Percentiles rank a stretch among this genome's conserved stretches.
These are phyloP conservation scores for Platysternon megacephalum DNA, from an alignment of 2,113 vertebrate genomes.

Conservation along the genomic window DNA sequence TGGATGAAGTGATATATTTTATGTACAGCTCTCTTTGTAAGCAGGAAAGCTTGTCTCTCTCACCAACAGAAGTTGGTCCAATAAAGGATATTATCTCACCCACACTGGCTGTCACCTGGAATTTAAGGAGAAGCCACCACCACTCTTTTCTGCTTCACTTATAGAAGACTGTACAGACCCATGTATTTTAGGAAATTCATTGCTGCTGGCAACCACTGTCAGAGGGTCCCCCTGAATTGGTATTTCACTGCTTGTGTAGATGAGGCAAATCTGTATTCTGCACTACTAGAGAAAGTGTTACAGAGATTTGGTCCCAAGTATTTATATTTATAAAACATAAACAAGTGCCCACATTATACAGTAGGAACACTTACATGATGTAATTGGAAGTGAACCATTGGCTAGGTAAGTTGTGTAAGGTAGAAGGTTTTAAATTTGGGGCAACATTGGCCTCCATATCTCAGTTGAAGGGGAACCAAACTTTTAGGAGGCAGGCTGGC, in stretches of 20 bases:
- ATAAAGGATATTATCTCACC: not conserved
- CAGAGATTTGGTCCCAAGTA: constrained; percentile 19
- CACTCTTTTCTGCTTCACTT: not conserved
- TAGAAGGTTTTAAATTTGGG: constrained; percentile 2
- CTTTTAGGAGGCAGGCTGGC: not conserved
- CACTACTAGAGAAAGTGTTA: constrained; percentile 15
- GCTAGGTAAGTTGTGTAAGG: not conserved
- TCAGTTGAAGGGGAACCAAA: not conserved
- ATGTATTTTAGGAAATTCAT: not conserved
- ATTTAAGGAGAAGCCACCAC: not conserved
- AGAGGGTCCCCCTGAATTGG: not conserved
- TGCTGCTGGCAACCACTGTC: not conserved
- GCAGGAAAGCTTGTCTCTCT: too few relatives aligned
- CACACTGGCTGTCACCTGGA: not conserved
- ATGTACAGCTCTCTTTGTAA: too few relatives aligned
- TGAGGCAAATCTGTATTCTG: constrained; percentile 16
- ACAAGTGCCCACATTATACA: not conserved
- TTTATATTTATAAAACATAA: not conserved
- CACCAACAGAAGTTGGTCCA: not conserved
- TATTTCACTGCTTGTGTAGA: constrained; percentile 7
- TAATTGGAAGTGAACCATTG: not conserved
- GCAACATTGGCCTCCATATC: not conserved
- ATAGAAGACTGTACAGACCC: rapidly evolving
- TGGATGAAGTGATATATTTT: too few relatives aligned
- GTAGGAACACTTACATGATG: not conserved